phyloP scores from a whole-genome alignment of 2,113 vertebrate genomes.

The Rousettus leschenaultii region DNA sequence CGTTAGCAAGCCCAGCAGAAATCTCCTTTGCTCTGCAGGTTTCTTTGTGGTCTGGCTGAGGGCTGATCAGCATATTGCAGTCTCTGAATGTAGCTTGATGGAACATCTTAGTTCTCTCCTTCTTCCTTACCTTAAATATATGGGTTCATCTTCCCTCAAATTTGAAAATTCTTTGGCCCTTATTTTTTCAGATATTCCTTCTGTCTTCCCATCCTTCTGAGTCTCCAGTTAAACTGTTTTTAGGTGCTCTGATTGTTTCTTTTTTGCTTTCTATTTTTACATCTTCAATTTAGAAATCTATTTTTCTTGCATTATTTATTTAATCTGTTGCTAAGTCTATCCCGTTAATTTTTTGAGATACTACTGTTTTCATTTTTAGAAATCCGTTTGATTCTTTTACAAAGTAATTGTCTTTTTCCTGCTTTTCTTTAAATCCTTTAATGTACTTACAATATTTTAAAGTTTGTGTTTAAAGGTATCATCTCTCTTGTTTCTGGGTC shows the following conservation, averaged over 20 bases:
- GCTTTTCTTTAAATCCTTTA: background rate
- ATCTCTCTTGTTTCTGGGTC: background rate
- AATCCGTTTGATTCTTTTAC: background rate
- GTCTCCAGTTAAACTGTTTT: background rate
- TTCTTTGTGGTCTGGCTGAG: no score
- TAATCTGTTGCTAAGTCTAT: background rate
- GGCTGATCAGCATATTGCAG: no score
- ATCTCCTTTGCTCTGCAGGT: no score
- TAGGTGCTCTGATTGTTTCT: background rate
- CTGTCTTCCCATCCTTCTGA: background rate
- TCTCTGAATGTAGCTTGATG: no score
- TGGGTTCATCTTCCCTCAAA: background rate
- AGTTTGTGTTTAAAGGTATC: background rate
- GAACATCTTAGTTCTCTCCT: no score
- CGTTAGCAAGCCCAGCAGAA: no score
- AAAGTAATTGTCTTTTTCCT: background rate
- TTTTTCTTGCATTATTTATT: background rate
- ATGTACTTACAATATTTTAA: constrained; percentile 1
- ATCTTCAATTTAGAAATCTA: background rate
- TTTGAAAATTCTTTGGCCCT: background rate
- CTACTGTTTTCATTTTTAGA: background rate
- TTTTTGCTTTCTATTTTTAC: background rate
- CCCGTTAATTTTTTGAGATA: background rate
- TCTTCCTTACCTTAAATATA: background rate
- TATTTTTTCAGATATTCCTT: background rate